Percentiles rank a stretch among this genome's conserved stretches.
phyloP scores from a whole-genome alignment of 2,888 invertebrate genomes.

The Nymphalis c-album region DNA sequence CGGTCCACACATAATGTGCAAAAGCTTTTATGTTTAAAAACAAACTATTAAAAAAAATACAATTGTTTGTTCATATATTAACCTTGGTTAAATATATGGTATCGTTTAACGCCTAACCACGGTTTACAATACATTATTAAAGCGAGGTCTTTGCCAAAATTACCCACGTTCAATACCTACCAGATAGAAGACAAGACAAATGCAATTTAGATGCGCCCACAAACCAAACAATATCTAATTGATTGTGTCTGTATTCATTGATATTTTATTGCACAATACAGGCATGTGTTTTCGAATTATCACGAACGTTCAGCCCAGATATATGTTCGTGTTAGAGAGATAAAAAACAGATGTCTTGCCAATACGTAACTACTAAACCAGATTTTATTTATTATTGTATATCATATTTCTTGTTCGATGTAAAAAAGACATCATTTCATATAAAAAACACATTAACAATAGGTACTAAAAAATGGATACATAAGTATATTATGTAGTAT shows the following conservation, averaged over 20 bases:
- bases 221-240: constrained; percentile 32
- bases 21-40: background rate
- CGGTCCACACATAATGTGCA: too few relatives aligned
- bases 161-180: constrained; percentile 66
- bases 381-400: background rate
- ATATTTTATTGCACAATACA: constrained; percentile 17
- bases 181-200: constrained; percentile 55
- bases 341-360: background rate
- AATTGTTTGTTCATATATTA: background rate
- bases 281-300: background rate
- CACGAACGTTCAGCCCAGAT: background rate
- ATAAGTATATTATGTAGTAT: too few relatives aligned
- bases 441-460: too few relatives aligned
- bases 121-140: constrained; percentile 59
- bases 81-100: constrained; percentile 29
- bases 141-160: constrained; percentile 65
- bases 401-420: background rate
- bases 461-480: too few relatives aligned
- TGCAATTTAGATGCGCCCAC: constrained; percentile 66
- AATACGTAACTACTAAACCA: background rate
- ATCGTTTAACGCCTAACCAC: constrained; percentile 28
- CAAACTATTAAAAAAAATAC: background rate
- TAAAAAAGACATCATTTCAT: too few relatives aligned
- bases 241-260: constrained; percentile 9
- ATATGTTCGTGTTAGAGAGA: background rate